Percentiles rank a stretch among this genome's conserved stretches.
Conservation (phyloP, 2,888 invertebrate genomes). For the Cremastinae sp. region DNA sequence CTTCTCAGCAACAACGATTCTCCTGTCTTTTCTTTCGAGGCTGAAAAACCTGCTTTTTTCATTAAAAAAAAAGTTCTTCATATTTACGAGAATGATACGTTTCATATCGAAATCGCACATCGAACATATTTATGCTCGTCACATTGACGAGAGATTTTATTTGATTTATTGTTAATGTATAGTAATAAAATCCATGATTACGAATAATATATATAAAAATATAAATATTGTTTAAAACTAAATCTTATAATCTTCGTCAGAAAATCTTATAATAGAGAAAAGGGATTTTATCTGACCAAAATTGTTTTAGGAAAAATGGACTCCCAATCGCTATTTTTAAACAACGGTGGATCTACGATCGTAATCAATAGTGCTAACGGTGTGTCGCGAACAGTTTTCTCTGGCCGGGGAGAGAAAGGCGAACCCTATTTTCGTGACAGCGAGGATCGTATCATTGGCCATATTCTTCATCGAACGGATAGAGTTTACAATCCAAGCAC, state of each 20-base stretch:
- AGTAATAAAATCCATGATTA: too few species aligned
- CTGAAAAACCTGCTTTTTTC: conserved; percentile 4
- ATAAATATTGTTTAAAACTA: conserved; percentile 8
- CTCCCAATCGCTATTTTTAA: conserved; percentile 2
- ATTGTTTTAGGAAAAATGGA: conserved; percentile 27
- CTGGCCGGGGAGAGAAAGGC: conserved; percentile 67
- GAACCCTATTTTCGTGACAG: conserved; percentile 63
- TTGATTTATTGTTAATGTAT: too few species aligned
- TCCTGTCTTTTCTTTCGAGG: conserved; percentile 1
- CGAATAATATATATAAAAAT: too few species aligned
- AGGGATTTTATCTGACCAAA: background rate
- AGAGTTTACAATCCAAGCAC: conserved; percentile 62
- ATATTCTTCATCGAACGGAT: conserved; percentile 64
- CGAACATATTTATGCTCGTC: too few species aligned
- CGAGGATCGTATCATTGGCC: conserved; percentile 60
- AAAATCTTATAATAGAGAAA: too few species aligned
- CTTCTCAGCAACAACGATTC: conserved; percentile 13
- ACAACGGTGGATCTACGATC: conserved; percentile 41
- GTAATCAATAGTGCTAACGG: conserved; percentile 46
- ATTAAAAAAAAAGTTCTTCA: too few species aligned
- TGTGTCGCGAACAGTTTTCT: conserved; percentile 51
- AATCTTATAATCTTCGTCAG: background rate
- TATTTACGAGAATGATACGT: too few species aligned
- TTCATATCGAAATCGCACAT: too few species aligned
- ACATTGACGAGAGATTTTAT: too few species aligned